A percentile compares a stretch with the other conserved stretches of the same genome.
phyloP scores from a whole-genome alignment of 2,797 vertebrate species.

The Siniperca scherzeri region DNA sequence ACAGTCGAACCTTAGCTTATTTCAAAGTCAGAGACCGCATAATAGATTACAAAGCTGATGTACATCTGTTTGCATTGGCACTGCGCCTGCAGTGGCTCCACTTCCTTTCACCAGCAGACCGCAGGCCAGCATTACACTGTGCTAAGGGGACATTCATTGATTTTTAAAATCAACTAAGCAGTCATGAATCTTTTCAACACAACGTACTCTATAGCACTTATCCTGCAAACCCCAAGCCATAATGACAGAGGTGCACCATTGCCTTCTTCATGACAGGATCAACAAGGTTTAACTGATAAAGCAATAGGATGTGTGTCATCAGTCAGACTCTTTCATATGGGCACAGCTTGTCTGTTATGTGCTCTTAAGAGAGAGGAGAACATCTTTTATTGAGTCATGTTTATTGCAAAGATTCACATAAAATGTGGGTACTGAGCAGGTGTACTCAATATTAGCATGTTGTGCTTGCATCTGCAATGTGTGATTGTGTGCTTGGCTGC shows the following conservation, averaged over 20 bases:
- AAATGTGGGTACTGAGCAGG: not conserved
- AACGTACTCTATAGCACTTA: not conserved
- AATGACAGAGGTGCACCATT: not conserved
- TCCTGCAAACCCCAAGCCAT: not conserved
- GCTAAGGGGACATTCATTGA: not conserved
- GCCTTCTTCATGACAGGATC: not conserved
- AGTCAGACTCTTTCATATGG: not conserved
- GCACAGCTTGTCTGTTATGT: not conserved
- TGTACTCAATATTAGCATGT: not conserved
- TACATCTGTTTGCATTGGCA: slow-evolving; percentile 57
- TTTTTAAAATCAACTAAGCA: slow-evolving; percentile 3
- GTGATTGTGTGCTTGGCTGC: not conserved
- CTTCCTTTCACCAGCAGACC: slow-evolving; percentile 47
- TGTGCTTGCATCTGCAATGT: slow-evolving; percentile 11
- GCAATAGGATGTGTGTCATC: not conserved
- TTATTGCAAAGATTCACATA: not conserved
- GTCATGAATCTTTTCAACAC: not conserved
- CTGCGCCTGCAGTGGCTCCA: slow-evolving; percentile 43
- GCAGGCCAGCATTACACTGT: slow-evolving; percentile 12
- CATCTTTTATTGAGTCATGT: not conserved
- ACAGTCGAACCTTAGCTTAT: not conserved
- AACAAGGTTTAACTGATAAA: not conserved
- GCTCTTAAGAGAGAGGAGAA: not conserved
- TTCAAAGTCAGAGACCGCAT: slow-evolving; percentile 14
- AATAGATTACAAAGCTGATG: slow-evolving; percentile 31